phyloP scores from a whole-genome alignment of 2,113 vertebrate genomes.

The Melanocharis versteri region DNA sequence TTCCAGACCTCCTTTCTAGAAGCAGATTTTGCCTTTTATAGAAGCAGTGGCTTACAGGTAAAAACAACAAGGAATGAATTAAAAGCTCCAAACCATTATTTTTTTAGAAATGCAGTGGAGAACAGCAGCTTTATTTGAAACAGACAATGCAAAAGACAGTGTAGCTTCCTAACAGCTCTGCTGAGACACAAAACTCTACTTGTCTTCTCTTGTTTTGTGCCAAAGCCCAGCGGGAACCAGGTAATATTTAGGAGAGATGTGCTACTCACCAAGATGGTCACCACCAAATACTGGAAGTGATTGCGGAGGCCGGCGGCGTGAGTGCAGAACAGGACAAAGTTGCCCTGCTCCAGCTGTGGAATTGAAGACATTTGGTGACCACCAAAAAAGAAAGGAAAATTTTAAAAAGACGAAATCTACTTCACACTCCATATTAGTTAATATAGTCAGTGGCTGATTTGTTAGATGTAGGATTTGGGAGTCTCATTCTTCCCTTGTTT shows the following conservation, averaged over 20 bases:
- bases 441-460: not conserved
- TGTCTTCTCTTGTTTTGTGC: not conserved
- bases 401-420: not conserved
- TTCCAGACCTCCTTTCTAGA: not conserved
- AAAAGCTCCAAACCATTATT: not conserved
- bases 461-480: not conserved
- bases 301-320: conserved; percentile 84
- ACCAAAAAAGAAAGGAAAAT: not conserved
- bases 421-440: not conserved
- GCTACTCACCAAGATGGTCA: conserved; percentile 90
- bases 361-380: not conserved
- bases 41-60: not conserved
- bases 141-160: not conserved
- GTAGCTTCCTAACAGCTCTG: not conserved
- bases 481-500: not conserved
- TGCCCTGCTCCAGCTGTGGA: conserved; percentile 88
- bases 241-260: not conserved
- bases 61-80: not conserved
- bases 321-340: conserved; percentile 95
- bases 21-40: not conserved
- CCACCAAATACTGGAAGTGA: conserved; percentile 91
- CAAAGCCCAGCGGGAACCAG: not conserved
- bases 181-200: not conserved
- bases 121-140: not conserved
- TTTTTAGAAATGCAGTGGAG: not conserved